Evolutionary conservation across 2,113 vertebrate genomes (phyloP).

Genomic region (Halichoerus grypus): DNA sequence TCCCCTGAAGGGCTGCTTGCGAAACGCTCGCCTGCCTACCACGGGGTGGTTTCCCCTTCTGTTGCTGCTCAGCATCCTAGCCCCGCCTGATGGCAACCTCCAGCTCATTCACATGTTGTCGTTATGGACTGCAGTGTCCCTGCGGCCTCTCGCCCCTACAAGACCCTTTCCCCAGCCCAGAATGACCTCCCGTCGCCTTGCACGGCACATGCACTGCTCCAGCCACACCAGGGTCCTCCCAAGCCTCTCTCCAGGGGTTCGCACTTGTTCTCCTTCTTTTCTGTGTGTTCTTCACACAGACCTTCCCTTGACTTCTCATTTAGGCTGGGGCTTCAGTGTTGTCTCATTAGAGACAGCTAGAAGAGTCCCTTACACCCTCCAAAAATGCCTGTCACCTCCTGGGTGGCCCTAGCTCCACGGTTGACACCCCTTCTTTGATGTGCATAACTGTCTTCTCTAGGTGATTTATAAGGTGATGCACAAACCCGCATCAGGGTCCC

Average conservation of each 20-base stretch:
- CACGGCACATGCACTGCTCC: too few species aligned
- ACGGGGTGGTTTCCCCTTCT: background rate
- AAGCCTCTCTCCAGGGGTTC: background rate
- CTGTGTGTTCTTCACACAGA: background rate
- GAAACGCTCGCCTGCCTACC: background rate
- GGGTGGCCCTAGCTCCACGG: background rate
- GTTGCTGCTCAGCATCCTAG: background rate
- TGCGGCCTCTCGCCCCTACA: background rate
- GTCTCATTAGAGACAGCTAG: background rate
- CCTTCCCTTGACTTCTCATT: background rate
- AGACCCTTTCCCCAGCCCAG: background rate
- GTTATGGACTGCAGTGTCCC: background rate
- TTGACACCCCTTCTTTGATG: background rate
- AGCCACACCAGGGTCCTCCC: background rate
- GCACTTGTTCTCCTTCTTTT: background rate
- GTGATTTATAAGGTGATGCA: background rate
- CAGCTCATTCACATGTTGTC: background rate
- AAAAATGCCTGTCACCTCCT: background rate
- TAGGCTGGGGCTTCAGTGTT: background rate
- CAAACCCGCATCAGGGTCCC: background rate
- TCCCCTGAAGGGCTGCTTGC: background rate
- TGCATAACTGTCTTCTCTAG: background rate
- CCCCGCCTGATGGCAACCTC: background rate
- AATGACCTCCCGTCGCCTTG: background rate
- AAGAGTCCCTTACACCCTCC: background rate